Evolutionary conservation across 2,888 invertebrate genomes (phyloP).

Genomic region (Patella depressa): DNA sequence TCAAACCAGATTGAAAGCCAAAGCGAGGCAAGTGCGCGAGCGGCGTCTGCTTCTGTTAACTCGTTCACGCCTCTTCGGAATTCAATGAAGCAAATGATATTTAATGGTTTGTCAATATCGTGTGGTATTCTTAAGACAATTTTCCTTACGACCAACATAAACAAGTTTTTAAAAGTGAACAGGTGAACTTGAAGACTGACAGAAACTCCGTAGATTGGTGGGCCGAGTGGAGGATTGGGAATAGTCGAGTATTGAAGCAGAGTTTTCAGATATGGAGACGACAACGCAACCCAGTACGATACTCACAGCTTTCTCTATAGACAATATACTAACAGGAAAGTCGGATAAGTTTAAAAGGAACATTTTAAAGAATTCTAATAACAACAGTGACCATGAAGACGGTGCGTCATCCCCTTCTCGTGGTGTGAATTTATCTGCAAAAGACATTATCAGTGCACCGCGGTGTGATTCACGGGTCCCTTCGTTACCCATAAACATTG

Average conservation of each 20-base stretch:
- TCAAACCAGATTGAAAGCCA: neutral
- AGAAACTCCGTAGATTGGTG: neutral
- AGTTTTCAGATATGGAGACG: neutral
- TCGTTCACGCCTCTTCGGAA: constrained; percentile 13
- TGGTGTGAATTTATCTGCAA: neutral
- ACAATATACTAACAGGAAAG: constrained; percentile 2
- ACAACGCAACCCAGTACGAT: neutral
- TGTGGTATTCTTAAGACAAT: constrained; percentile 6
- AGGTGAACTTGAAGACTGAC: neutral
- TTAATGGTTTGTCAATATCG: constrained; percentile 10
- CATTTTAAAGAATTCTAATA: neutral
- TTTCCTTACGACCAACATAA: neutral
- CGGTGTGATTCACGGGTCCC: neutral
- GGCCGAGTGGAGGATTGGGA: neutral
- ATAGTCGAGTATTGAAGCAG: neutral
- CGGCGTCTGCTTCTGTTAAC: constrained; percentile 5
- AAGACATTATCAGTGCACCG: neutral
- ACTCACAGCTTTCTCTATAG: constrained; percentile 5
- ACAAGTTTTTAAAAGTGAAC: neutral
- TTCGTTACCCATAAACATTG: neutral
- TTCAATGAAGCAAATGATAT: constrained; percentile 7
- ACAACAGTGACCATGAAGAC: neutral
- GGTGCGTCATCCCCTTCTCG: neutral
- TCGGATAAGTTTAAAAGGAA: constrained; percentile 6
- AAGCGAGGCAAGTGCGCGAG: constrained; percentile 9